Conservation (phyloP, 2,888 invertebrate species). For the Monopis laevigella region DNA sequence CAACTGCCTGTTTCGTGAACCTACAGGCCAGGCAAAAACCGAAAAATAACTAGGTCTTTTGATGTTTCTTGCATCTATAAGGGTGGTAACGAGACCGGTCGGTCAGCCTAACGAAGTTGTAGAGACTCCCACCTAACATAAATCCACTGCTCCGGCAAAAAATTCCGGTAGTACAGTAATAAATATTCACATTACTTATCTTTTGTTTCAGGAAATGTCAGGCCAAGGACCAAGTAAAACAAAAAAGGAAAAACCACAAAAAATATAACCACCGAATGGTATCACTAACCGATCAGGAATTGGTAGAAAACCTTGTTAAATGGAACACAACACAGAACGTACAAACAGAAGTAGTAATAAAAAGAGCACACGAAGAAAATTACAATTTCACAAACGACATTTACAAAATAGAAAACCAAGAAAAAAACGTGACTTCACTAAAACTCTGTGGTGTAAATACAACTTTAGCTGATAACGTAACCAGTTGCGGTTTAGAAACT, state of each 20-base stretch:
- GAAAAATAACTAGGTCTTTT: no score
- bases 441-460: constrained; percentile 22
- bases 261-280: constrained; percentile 11
- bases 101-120: no score
- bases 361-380: constrained; percentile 38
- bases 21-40: no score
- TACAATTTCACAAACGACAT: constrained; percentile 33
- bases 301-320: constrained; percentile 31
- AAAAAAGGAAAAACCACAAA: neutral
- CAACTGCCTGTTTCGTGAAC: no score
- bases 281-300: constrained; percentile 21
- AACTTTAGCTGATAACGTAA: constrained; percentile 19
- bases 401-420: constrained; percentile 32
- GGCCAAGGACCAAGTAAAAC: constrained; percentile 8
- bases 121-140: no score
- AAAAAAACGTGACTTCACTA: constrained; percentile 21
- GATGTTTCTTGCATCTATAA: no score
- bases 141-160: no score
- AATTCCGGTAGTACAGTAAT: no score
- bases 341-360: constrained; percentile 35
- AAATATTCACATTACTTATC: no score
- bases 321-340: constrained; percentile 40
- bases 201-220: constrained; percentile 40
- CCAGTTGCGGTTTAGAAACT: constrained; percentile 22
- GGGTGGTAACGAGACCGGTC: no score